Evolutionary conservation across 2,888 invertebrate species (phyloP).

Genomic region (Cremastinae sp.): DNA sequence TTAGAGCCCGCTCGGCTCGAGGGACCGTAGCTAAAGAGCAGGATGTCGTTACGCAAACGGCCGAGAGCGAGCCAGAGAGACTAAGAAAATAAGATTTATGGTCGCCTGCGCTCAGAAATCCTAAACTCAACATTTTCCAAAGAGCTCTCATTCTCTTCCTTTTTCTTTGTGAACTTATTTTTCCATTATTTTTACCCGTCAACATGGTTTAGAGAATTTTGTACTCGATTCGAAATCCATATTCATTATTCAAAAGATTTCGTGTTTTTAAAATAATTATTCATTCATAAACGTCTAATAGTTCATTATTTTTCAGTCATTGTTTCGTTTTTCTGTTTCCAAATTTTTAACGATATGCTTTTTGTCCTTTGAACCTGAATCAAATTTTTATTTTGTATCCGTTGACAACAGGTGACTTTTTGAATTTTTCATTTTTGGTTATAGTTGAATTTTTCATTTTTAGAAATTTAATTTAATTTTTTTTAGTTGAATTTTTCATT

Average conservation of each 20-base stretch:
- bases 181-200: constrained; percentile 5
- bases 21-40: constrained; percentile 47
- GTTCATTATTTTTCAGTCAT: constrained; percentile 7
- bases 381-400: too few species aligned
- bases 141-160: constrained; percentile 32
- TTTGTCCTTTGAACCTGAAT: too few species aligned
- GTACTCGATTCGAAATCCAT: constrained; percentile 18
- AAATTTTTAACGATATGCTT: too few species aligned
- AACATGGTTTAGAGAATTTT: constrained; percentile 23
- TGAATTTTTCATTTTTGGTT: too few species aligned
- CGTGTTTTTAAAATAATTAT: constrained; percentile 12
- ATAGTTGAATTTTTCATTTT: too few species aligned
- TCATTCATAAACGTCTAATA: constrained; percentile 10
- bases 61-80: constrained; percentile 21
- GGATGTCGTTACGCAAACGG: constrained; percentile 52
- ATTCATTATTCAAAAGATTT: constrained; percentile 12
- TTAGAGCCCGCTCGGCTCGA: constrained; percentile 36
- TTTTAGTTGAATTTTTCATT: too few species aligned
- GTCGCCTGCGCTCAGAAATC: constrained; percentile 39
- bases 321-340: too few species aligned
- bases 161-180: not conserved
- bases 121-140: constrained; percentile 33
- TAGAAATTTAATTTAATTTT: too few species aligned
- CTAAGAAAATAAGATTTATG: constrained; percentile 49
- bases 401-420: too few species aligned